Percentiles rank a stretch among this genome's conserved stretches.
These are phyloP conservation scores for Caenorhabditis angaria DNA, from an alignment of 2,888 invertebrate genomes.

Conservation along the genomic window DNA sequence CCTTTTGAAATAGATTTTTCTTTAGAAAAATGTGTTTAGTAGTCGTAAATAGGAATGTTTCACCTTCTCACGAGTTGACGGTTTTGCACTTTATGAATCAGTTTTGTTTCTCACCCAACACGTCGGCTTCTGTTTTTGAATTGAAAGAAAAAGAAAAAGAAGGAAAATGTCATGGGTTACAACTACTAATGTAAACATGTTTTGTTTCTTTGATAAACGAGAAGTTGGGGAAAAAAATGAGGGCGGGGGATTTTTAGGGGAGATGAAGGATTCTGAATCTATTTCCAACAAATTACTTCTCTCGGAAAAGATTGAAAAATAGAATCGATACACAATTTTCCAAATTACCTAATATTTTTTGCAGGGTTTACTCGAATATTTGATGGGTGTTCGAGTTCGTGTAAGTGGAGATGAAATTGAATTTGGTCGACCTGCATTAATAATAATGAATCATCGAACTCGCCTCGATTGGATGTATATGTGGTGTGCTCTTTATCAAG, in stretches of 20 bases:
- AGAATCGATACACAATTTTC: no score
- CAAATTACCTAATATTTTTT: conserved; percentile 21
- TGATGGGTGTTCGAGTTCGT: conserved; percentile 65
- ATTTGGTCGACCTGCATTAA: conserved; percentile 80
- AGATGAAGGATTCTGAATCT: no score
- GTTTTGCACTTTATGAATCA: conserved; percentile 1
- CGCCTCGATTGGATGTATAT: conserved; percentile 88
- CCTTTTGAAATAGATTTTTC: neutral
- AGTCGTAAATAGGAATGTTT: neutral
- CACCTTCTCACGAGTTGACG: neutral
- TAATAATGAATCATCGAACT: conserved; percentile 82
- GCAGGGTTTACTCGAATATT: conserved; percentile 67
- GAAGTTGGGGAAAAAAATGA: neutral
- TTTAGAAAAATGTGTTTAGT: neutral
- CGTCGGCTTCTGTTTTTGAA: conserved; percentile 4
- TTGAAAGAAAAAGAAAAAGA: neutral
- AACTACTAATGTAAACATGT: neutral
- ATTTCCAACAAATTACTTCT: no score
- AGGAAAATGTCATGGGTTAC: neutral
- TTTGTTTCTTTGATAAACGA: neutral
- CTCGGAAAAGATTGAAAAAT: no score
- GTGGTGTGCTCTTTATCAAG: conserved; percentile 85
- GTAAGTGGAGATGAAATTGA: conserved; percentile 68
- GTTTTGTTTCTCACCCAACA: conserved; percentile 3
- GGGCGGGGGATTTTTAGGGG: no score